phyloP scores from a whole-genome alignment of 1,140 invertebrate species.

The Drosophila sechellia region DNA sequence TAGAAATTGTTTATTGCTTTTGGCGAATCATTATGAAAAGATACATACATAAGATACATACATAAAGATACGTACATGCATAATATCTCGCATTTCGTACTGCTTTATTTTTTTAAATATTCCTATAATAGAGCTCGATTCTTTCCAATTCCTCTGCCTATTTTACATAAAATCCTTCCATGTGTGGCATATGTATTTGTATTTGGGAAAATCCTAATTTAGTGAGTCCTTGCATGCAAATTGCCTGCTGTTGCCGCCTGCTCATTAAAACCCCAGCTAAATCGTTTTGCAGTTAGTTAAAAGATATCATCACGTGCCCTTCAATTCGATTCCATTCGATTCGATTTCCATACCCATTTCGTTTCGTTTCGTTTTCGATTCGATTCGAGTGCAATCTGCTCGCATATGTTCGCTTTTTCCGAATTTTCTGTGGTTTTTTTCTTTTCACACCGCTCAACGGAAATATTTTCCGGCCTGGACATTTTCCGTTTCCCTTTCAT shows the following conservation, averaged over 20 bases:
- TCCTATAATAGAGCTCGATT: background rate
- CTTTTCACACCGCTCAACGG: constrained; percentile 21
- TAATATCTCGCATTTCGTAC: background rate
- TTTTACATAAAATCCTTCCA: background rate
- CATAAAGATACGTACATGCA: background rate
- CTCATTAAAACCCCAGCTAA: background rate
- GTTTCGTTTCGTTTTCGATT: background rate
- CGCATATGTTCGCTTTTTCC: constrained; percentile 33
- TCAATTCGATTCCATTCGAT: constrained; percentile 5
- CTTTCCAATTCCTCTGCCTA: background rate
- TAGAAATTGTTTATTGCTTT: background rate
- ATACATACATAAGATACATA: too few relatives aligned
- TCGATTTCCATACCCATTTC: constrained; percentile 10
- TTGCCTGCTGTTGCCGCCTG: constrained; percentile 5
- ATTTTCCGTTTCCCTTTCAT: constrained; percentile 42
- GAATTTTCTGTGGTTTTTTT: constrained; percentile 28
- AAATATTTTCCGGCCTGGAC: constrained; percentile 35
- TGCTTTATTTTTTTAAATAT: background rate
- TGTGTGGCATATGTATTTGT: background rate
- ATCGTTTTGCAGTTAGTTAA: constrained; percentile 12
- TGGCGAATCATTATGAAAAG: background rate
- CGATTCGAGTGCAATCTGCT: constrained; percentile 27
- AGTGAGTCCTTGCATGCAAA: constrained; percentile 2
- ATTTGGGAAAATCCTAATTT: background rate
- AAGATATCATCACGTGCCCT: constrained; percentile 12